Evolutionary conservation across 1,140 invertebrate species (phyloP).

Genomic region (Lepidotrigona ventralis): DNA sequence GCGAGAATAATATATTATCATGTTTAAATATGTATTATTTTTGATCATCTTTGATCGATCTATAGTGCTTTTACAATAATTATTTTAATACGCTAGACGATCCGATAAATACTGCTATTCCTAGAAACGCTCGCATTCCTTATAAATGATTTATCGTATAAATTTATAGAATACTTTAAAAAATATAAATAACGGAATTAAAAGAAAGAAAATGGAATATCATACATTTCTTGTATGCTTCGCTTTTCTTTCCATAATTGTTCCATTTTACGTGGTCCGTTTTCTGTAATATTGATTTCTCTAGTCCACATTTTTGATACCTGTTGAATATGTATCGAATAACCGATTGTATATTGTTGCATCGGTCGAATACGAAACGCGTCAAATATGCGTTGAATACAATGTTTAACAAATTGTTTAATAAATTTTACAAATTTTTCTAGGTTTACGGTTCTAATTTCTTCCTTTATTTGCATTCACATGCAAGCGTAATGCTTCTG

Average conservation of each 20-base stretch:
- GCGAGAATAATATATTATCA: constrained; percentile 22
- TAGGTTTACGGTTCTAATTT: neutral
- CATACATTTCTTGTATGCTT: neutral
- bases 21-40: constrained; percentile 3
- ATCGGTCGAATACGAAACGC: neutral
- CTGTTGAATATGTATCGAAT: neutral
- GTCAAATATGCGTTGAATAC: neutral
- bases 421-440: constrained; percentile 5
- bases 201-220: neutral
- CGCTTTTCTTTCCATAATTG: neutral
- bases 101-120: neutral
- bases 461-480: neutral
- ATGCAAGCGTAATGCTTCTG: neutral
- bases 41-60: neutral
- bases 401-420: neutral
- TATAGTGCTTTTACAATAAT: constrained; percentile 4
- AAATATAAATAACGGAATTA: constrained; percentile 24
- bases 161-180: constrained; percentile 40
- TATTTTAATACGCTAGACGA: neutral
- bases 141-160: constrained; percentile 56
- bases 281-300: neutral
- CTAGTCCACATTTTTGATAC: neutral
- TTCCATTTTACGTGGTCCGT: neutral
- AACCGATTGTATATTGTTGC: neutral
- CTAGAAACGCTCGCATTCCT: constrained; percentile 11